phyloP scores from a whole-genome alignment of 2,113 vertebrate genomes.

The Chloropsis cyanopogon region DNA sequence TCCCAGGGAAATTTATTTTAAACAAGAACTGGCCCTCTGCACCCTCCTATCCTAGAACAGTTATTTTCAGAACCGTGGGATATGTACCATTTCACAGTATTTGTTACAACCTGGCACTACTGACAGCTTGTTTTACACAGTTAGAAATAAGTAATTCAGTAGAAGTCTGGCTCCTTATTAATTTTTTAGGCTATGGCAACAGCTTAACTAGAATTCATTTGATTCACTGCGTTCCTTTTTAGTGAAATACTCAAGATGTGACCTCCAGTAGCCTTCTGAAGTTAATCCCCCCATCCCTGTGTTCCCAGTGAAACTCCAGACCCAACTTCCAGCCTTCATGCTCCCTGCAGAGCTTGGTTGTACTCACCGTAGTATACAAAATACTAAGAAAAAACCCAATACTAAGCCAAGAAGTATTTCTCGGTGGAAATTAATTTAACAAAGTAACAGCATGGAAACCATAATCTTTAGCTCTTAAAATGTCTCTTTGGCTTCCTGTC shows the following conservation, averaged over 20 bases:
- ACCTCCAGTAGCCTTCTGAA: not conserved
- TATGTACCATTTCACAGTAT: not conserved
- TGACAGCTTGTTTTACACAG: not conserved
- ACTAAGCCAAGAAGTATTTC: not conserved
- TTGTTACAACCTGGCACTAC: not conserved
- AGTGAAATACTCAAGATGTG: not conserved
- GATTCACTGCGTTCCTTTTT: not conserved
- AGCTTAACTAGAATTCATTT: not conserved
- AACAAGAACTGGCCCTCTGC: not conserved
- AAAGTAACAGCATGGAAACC: not conserved
- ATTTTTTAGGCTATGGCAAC: not conserved
- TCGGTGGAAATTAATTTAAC: not conserved
- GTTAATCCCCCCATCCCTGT: not conserved
- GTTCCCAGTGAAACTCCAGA: not conserved
- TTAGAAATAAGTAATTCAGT: not conserved
- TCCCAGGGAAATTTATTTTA: not conserved
- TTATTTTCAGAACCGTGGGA: not conserved
- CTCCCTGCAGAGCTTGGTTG: not conserved
- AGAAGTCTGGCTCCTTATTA: not conserved
- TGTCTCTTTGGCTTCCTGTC: conserved; percentile 92
- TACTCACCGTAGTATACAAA: not conserved
- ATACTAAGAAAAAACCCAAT: not conserved
- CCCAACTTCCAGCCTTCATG: not conserved
- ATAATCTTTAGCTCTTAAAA: conserved; percentile 75
- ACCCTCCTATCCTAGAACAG: not conserved